A percentile compares a stretch with the other conserved stretches of the same genome.
phyloP scores from a whole-genome alignment of 2,888 invertebrate species.

The Caenorhabditis sp. region DNA sequence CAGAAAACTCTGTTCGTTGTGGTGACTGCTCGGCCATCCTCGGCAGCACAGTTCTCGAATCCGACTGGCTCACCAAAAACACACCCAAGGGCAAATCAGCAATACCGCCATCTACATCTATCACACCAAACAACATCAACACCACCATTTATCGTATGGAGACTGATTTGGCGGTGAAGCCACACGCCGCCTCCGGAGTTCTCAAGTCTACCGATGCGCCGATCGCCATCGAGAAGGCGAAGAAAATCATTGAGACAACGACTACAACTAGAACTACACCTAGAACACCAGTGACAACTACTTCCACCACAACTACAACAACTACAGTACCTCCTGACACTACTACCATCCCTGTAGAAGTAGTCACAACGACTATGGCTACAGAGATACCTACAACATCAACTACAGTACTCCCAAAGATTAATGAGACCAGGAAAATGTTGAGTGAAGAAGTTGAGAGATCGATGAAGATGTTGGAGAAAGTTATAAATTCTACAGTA shows the following conservation, averaged over 20 bases:
- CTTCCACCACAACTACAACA: constrained; percentile 4
- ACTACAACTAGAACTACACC: too few species aligned
- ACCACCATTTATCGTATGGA: constrained; percentile 44
- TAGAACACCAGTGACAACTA: constrained; percentile 7
- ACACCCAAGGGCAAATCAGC: constrained; percentile 4
- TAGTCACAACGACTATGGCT: background rate
- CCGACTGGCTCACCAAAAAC: constrained; percentile 27
- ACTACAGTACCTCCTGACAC: constrained; percentile 9
- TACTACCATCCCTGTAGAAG: constrained; percentile 6
- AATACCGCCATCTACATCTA: background rate
- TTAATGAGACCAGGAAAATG: constrained; percentile 3
- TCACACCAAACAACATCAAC: background rate
- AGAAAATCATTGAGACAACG: constrained; percentile 23
- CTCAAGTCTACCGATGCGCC: constrained; percentile 2
- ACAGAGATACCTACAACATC: background rate
- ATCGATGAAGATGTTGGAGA: constrained; percentile 28
- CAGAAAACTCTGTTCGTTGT: constrained; percentile 31
- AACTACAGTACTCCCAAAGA: background rate
- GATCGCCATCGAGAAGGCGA: constrained; percentile 30
- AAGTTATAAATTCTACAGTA: constrained; percentile 25
- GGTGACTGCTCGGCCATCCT: constrained; percentile 56
- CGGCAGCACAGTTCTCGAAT: constrained; percentile 43
- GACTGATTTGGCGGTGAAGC: constrained; percentile 35
- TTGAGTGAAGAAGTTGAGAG: constrained; percentile 30
- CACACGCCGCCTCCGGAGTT: constrained; percentile 2